phyloP scores from a whole-genome alignment of 2,797 vertebrate species.

The Ptychadena robeensis region DNA sequence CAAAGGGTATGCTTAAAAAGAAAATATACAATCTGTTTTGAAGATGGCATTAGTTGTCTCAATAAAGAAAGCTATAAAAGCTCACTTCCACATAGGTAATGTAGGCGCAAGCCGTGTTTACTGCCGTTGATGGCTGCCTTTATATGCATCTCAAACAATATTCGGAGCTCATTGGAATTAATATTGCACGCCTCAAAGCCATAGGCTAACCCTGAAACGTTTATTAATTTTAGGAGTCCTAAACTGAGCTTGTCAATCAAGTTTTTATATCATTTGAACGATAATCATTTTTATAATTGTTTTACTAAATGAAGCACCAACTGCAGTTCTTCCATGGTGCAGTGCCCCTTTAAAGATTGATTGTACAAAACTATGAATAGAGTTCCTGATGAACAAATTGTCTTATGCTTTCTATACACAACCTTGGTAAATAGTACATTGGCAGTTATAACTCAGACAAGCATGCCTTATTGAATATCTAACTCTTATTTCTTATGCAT shows the following conservation, averaged over 20 bases:
- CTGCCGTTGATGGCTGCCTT: neutral
- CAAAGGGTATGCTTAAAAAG: constrained; percentile 59
- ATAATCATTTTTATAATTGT: neutral
- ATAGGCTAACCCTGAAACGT: neutral
- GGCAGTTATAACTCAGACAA: neutral
- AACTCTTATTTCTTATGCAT: neutral
- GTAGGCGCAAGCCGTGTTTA: neutral
- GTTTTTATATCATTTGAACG: neutral
- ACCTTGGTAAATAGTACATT: neutral
- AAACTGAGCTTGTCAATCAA: neutral
- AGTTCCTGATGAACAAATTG: too few relatives aligned
- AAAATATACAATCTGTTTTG: constrained; percentile 54
- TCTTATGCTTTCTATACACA: too few relatives aligned
- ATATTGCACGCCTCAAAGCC: neutral
- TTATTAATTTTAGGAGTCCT: constrained; percentile 4
- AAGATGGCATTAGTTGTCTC: constrained; percentile 41
- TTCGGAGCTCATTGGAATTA: neutral
- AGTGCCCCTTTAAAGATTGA: too few relatives aligned
- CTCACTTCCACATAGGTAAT: neutral
- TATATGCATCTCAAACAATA: neutral
- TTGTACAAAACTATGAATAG: too few relatives aligned
- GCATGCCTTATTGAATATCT: neutral
- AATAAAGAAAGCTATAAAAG: constrained; percentile 49
- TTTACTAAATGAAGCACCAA: neutral
- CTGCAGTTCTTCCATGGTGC: neutral